Percentiles rank a stretch among this genome's conserved stretches.
Evolutionary conservation across 2,888 invertebrate genomes (phyloP).

Genomic region (Rotaria magnacalcarata): DNA sequence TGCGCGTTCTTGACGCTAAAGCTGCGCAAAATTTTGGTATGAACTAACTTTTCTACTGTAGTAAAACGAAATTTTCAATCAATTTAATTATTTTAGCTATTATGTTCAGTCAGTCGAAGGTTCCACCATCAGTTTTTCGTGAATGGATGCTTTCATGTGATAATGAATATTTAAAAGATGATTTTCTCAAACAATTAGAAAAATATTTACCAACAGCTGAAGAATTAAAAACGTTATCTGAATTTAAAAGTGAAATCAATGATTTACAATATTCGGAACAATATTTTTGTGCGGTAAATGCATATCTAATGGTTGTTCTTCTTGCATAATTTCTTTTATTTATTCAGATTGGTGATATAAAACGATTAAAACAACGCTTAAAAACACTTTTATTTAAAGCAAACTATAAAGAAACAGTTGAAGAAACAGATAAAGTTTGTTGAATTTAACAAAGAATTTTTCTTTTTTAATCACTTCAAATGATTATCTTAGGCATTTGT

Average conservation of each 20-base stretch:
- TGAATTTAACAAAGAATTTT: neutral
- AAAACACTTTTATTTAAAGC: slow-evolving; percentile 33
- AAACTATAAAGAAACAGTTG: neutral
- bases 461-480: too few species aligned
- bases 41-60: neutral
- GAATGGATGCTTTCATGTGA: slow-evolving; percentile 27
- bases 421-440: slow-evolving; percentile 35
- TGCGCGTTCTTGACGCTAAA: slow-evolving; percentile 85
- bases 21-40: slow-evolving; percentile 78
- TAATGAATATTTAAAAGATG: slow-evolving; percentile 26
- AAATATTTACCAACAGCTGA: slow-evolving; percentile 26
- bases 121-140: neutral
- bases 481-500: neutral
- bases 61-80: neutral
- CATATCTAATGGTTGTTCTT: neutral
- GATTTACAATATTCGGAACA: slow-evolving; percentile 33
- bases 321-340: too few species aligned
- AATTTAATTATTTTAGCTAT: slow-evolving; percentile 46
- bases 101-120: slow-evolving; percentile 20
- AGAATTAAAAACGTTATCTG: neutral
- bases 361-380: slow-evolving; percentile 10
- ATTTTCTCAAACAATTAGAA: neutral
- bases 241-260: slow-evolving; percentile 27
- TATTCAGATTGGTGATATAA: slow-evolving; percentile 22
- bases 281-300: slow-evolving; percentile 25